Evolutionary conservation across 2,797 vertebrate genomes (phyloP).

Genomic region (Phataginus tetradactyla): DNA sequence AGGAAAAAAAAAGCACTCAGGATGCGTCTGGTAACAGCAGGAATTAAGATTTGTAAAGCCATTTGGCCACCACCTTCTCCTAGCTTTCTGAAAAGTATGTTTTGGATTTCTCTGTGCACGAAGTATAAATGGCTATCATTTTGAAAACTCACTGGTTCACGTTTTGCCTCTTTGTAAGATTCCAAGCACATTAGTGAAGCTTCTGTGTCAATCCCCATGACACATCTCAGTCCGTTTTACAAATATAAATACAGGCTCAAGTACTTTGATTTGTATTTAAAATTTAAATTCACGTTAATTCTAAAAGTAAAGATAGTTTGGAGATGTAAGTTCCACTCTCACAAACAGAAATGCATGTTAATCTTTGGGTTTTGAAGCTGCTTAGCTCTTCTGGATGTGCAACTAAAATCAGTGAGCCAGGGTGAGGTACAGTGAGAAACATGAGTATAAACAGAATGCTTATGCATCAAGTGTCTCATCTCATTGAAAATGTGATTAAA

Average conservation of each 20-base stretch:
- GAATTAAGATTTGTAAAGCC: background rate
- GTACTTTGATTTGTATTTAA: background rate
- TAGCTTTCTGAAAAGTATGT: background rate
- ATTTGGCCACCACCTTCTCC: background rate
- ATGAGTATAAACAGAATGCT: background rate
- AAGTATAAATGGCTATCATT: background rate
- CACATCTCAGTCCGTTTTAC: background rate
- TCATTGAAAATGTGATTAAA: background rate
- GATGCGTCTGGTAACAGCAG: background rate
- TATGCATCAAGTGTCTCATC: background rate
- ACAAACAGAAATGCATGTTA: background rate
- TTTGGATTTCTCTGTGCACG: background rate
- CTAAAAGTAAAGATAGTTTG: background rate
- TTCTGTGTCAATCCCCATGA: background rate
- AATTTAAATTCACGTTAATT: background rate
- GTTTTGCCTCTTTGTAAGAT: background rate
- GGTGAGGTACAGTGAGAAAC: background rate
- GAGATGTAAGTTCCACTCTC: background rate
- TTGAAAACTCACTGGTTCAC: background rate
- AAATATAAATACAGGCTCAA: background rate
- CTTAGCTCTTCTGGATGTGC: background rate
- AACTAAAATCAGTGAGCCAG: background rate
- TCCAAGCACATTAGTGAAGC: background rate
- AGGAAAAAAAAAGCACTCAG: background rate
- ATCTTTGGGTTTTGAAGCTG: slow-evolving; percentile 24